Base-by-base conservation (phyloP, 2,113 vertebrate genomes). In the Xenus cinereus region DNA sequence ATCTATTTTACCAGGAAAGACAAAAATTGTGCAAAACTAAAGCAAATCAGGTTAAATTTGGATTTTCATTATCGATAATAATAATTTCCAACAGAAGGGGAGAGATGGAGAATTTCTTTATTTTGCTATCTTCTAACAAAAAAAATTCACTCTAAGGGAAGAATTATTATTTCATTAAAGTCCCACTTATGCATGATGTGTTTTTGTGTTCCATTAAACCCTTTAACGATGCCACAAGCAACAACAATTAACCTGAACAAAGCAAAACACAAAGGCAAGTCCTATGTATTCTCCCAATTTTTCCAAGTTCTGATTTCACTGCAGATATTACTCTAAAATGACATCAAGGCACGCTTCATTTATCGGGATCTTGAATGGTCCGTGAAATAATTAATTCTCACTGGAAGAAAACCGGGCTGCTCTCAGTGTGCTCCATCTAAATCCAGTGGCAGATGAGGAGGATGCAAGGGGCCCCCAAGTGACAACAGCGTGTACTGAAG, bases 191-290 rank as follows among this genome's bases (percentile, higher is more conserved):
- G 33, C 22, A 24, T 43, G 12, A 39, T 3, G 1, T 63, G 39
- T 17, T 69, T 93, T 74, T 84, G 45, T 48, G 32, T 50, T 86
- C 53, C 72, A 57, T 78, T 68, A 62, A 50, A 48, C 77, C 53
- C 62, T 82, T 66, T 83, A 80, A 53, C 77, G 59, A 46, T 62
- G 59, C 20, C 46, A 43, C 78, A 77, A 77, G 50, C 68, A 87
- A 59, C 57, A 88, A 73, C 75, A 90, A 95, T 83, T 79, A 90
- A 69, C 75, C 45, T 39, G 37, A 93, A 89, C 84, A 95, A 94
- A 94, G 63, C 63, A 84, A 83, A 89, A 45, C 62, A 91, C n/a
- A 53, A 60, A 85, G 67, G 54, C 45, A 67, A 85, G 23, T 67
- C 67, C 50, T 43, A 27, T 35, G 24, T 53, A 86, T 94, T 73